Evolutionary conservation across 1,140 invertebrate genomes (phyloP).

Genomic region (Bombus fervidus): DNA sequence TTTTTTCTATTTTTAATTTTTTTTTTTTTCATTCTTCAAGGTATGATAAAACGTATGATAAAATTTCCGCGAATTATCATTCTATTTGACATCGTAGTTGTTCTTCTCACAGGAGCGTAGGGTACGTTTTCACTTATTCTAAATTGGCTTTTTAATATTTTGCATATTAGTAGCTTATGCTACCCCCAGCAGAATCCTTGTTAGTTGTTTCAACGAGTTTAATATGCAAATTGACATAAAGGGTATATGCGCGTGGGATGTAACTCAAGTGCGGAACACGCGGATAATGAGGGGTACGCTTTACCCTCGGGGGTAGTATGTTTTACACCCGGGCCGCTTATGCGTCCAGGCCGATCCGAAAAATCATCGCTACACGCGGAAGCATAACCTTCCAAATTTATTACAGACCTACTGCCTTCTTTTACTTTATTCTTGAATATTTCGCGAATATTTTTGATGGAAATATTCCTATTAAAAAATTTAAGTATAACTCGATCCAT

Average conservation of each 20-base stretch:
- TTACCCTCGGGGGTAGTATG: conserved; percentile 50
- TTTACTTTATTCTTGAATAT: not conserved
- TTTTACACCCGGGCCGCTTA: conserved; percentile 42
- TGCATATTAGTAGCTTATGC: conserved; percentile 47
- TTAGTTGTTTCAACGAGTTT: conserved; percentile 60
- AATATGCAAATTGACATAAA: conserved; percentile 62
- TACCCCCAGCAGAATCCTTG: conserved; percentile 41
- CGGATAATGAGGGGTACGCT: conserved; percentile 55
- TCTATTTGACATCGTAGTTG: not conserved
- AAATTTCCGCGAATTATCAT: not conserved
- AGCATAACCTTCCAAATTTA: conserved; percentile 1
- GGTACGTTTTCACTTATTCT: not conserved
- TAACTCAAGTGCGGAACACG: conserved; percentile 45
- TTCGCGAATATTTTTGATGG: not conserved
- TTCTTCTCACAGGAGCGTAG: not conserved
- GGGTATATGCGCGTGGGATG: conserved; percentile 44
- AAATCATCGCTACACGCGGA: conserved; percentile 22
- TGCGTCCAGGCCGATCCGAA: conserved; percentile 23
- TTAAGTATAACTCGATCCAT: no score
- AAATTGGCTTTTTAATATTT: conserved; percentile 41
- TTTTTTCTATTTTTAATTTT: not conserved
- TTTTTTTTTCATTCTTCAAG: not conserved
- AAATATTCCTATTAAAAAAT: no score
- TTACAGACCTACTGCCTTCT: no score
- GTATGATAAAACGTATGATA: no score